Percentiles rank a stretch among this genome's conserved stretches.
phyloP scores from a whole-genome alignment of 1,140 invertebrate species.

The Nephila pilipes region DNA sequence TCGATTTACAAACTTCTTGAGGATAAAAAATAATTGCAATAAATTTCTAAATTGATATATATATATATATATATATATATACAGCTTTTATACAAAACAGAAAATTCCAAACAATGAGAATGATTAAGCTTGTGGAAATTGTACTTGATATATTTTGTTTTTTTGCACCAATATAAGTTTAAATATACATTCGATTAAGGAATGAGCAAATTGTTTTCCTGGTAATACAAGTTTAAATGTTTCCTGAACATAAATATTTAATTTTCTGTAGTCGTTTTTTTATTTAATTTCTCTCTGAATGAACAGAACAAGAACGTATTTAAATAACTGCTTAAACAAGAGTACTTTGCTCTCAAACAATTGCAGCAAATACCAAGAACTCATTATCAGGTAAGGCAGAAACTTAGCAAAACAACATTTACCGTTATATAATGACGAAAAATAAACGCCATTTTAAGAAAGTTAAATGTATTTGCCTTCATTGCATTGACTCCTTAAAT shows the following conservation, averaged over 20 bases:
- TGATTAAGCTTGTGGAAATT: too few species aligned
- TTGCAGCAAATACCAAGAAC: neutral
- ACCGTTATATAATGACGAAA: neutral
- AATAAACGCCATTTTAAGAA: neutral
- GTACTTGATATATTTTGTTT: too few species aligned
- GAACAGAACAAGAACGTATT: neutral
- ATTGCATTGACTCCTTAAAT: neutral
- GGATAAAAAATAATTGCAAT: too few species aligned
- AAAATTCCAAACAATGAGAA: too few species aligned
- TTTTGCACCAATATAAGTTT: too few species aligned
- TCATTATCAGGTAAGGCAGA: neutral
- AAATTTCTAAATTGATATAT: too few species aligned
- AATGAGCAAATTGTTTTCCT: too few species aligned
- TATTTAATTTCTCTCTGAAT: neutral
- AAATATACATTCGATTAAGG: too few species aligned
- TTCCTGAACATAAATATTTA: slow-evolving; percentile 1
- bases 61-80: too few species aligned
- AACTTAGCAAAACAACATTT: neutral
- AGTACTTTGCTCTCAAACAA: neutral
- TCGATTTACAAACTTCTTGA: too few species aligned
- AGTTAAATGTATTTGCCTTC: neutral
- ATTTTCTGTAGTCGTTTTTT: neutral
- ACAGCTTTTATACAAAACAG: too few species aligned
- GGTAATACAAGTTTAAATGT: neutral
- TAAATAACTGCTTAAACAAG: neutral